Evolutionary conservation across 1,140 invertebrate species (phyloP).

Genomic region (Chironomus tepperi): DNA sequence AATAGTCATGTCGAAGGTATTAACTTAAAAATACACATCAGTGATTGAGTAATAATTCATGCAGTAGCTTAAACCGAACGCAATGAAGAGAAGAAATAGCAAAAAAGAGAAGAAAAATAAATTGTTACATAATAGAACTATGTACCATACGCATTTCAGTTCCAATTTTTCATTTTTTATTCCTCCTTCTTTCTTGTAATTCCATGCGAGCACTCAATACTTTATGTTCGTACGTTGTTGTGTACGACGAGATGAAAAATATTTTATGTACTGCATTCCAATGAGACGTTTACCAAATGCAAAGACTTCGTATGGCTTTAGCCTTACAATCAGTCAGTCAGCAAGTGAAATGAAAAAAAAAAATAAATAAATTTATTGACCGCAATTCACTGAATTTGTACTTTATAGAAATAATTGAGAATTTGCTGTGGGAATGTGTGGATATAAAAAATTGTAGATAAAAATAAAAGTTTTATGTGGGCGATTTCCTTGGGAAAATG

Average conservation of each 20-base stretch:
- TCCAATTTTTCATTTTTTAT: background rate
- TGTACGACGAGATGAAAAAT: background rate
- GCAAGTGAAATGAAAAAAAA: conserved; percentile 2
- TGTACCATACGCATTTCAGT: background rate
- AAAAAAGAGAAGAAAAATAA: no score
- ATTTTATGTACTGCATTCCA: conserved; percentile 3
- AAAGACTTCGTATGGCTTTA: background rate
- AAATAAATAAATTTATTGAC: conserved; percentile 11
- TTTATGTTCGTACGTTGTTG: background rate
- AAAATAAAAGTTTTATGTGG: background rate
- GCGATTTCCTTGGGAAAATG: background rate
- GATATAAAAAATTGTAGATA: background rate
- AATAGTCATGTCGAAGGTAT: background rate
- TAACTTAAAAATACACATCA: background rate
- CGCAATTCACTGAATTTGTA: conserved; percentile 17
- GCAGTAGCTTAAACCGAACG: background rate
- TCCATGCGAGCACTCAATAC: background rate
- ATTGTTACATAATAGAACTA: no score
- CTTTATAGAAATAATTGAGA: background rate
- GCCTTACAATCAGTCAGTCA: background rate
- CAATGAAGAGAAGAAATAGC: no score
- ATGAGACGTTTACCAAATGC: background rate
- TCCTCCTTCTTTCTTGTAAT: no score
- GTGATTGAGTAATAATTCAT: background rate
- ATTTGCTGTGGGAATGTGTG: background rate